Evolutionary conservation across 2,113 vertebrate genomes (phyloP).

Genomic region (Chitala chitala): DNA sequence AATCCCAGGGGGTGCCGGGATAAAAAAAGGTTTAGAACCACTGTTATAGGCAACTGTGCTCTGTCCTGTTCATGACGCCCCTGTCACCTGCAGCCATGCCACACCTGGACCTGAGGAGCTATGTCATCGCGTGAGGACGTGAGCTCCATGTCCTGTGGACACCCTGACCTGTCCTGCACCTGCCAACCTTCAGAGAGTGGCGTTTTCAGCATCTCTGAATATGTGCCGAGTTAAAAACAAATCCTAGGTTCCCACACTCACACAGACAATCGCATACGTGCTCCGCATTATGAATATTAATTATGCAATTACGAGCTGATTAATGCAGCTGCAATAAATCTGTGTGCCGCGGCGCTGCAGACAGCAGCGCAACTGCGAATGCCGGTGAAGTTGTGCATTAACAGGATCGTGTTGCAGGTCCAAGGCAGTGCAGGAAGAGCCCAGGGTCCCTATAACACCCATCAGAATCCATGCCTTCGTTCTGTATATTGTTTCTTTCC

Average conservation of each 20-base stretch:
- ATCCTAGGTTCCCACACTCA: neutral
- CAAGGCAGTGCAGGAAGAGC: neutral
- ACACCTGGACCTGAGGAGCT: too few relatives aligned
- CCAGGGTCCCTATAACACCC: neutral
- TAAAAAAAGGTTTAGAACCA: too few relatives aligned
- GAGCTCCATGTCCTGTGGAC: neutral
- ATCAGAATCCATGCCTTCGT: slow-evolving; percentile 2
- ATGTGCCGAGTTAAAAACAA: neutral
- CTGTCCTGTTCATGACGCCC: too few relatives aligned
- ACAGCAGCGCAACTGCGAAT: neutral
- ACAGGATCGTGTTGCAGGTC: neutral
- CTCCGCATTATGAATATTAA: slow-evolving; percentile 20
- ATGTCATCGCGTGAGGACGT: too few relatives aligned
- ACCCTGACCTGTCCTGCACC: too few relatives aligned
- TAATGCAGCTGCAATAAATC: neutral
- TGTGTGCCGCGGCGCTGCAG: neutral
- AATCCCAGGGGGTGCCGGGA: too few relatives aligned
- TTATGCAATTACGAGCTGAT: slow-evolving; percentile 16
- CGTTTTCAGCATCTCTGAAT: too few relatives aligned
- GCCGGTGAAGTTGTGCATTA: neutral
- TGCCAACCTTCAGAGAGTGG: too few relatives aligned
- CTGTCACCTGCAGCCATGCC: too few relatives aligned
- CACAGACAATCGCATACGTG: neutral
- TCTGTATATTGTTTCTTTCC: neutral
- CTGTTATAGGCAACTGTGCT: too few relatives aligned